Percentiles rank a stretch among this genome's conserved stretches.
Conservation (phyloP, 2,888 invertebrate species). For the Sepioteuthis lessoniana region DNA sequence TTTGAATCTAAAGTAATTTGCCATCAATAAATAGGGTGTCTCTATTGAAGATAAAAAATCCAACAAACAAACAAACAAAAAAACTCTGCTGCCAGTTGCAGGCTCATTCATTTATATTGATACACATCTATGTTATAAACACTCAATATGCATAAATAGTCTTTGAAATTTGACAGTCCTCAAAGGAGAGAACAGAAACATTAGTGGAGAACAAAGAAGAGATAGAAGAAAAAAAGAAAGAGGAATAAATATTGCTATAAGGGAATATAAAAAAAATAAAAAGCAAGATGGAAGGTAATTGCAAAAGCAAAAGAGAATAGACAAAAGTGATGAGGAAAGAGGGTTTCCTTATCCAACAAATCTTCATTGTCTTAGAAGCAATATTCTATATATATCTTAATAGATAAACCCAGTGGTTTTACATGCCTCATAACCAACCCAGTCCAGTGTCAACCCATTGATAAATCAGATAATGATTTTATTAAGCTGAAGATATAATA, state of each 20-base stretch:
- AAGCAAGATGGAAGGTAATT: neutral
- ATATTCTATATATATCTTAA: neutral
- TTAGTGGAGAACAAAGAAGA: neutral
- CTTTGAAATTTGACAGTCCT: conserved; percentile 23
- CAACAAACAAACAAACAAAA: no score
- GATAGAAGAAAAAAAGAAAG: neutral
- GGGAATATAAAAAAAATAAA: neutral
- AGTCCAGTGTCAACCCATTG: neutral
- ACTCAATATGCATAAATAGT: neutral
- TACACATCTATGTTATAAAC: neutral
- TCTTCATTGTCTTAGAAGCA: neutral
- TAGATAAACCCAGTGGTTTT: neutral
- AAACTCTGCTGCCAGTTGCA: neutral
- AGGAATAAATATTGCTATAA: no score
- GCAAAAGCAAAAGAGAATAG: neutral
- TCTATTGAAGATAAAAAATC: neutral
- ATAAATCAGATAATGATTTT: neutral
- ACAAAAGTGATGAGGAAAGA: neutral
- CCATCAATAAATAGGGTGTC: neutral
- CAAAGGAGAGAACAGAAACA: neutral
- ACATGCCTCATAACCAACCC: neutral
- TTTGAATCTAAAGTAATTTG: neutral
- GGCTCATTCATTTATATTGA: neutral
- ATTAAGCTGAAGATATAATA: neutral
- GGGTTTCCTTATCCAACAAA: neutral